Base-by-base conservation (phyloP, 2,797 vertebrate species). In the Lithobates sylvaticus region DNA sequence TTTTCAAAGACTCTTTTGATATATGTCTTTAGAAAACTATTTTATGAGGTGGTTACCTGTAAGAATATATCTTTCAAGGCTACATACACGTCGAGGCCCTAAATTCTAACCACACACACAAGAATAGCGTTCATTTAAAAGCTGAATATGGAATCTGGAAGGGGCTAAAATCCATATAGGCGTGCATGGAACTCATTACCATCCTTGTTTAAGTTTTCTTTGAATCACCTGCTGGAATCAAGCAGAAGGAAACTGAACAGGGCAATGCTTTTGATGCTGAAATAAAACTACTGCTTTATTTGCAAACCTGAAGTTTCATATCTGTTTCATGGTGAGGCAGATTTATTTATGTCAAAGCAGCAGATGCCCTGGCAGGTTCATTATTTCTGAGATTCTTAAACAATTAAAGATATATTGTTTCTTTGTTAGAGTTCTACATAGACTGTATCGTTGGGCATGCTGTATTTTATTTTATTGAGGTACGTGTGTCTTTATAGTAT, bases 21-120 rank as follows among this genome's bases (percentile, higher is more conserved):
- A 94, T 93, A 95, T 95, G 91, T 93, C 89, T 91, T 94, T 84
- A 91, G 94, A 94, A 93, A 95, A 94, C 92, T 90, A 91, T 91
- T 95, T 94, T 93, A 93, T 88, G 88, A 91, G 91, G 90, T 90
- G 85, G 89, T 90, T 91, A 91, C 88, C 91, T 92, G 91, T 91
- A 93, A 91, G 95, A 94, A 93, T 90, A 89, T 89, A 89, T 93
- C 88, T 94, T 95, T 94, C 91, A 90, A 89, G 90, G 85, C 81
- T 10, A 0, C 88, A 87, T 92, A 89, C 73, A 88, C 84, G 89
- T 82, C 88, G 91, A 92, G 89, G 89, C 88, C 86, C 92, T 90
- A 89, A 88, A 90, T 88, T 89, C 76, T 91, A 91, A 91, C 89
- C 89, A 89, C 88, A 90, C 32, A 86, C 83, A 91, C 88, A 87